Conservation (phyloP, 1,140 invertebrate species). For the Dysdera silvatica region DNA sequence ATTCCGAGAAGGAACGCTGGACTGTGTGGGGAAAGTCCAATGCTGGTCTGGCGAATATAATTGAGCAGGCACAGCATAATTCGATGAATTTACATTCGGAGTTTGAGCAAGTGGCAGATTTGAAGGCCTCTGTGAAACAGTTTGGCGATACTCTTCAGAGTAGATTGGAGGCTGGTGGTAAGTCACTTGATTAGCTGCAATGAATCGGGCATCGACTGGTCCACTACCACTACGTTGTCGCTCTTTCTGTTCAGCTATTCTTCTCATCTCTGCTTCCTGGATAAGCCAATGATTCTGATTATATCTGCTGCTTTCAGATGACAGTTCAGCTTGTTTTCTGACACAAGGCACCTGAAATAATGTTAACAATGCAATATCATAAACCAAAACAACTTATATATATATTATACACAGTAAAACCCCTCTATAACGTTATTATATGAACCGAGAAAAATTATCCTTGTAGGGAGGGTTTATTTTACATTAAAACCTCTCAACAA, state of each 20-base stretch:
- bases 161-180: neutral
- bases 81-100: too few relatives aligned
- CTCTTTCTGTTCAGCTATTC: conserved; percentile 63
- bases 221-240: conserved; percentile 38
- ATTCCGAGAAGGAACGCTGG: too few relatives aligned
- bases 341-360: conserved; percentile 13
- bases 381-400: too few relatives aligned
- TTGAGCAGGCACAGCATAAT: too few relatives aligned
- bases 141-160: neutral
- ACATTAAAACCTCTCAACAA: too few relatives aligned
- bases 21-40: too few relatives aligned
- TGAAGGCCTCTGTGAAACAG: neutral
- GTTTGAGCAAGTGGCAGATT: neutral
- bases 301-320: conserved; percentile 37
- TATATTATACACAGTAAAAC: too few relatives aligned
- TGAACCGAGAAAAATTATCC: too few relatives aligned
- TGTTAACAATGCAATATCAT: too few relatives aligned
- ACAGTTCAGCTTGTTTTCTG: conserved; percentile 2
- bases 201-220: conserved; percentile 3
- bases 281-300: conserved; percentile 82
- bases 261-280: conserved; percentile 82
- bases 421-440: too few relatives aligned
- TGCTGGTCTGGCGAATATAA: too few relatives aligned
- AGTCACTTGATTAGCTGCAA: conserved; percentile 15
- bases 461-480: too few relatives aligned